Conservation (phyloP, 2,888 invertebrate species). For the Leptopilina myrica region DNA sequence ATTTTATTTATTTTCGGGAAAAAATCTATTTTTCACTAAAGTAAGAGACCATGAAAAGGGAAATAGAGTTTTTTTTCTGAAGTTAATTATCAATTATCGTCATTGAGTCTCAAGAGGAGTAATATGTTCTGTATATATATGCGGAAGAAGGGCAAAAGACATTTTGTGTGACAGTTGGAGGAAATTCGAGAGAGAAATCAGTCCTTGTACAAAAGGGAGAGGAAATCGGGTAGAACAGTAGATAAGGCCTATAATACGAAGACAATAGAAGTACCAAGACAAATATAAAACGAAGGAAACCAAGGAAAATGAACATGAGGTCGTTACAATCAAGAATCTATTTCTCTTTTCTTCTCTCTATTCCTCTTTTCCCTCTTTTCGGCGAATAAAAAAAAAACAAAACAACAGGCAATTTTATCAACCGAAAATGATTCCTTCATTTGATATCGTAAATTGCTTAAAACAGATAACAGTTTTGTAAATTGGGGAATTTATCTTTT, state of each 20-base stretch:
- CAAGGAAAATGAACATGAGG: slow-evolving; percentile 29
- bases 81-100: too few species aligned
- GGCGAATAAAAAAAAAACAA: neutral
- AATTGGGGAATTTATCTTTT: too few species aligned
- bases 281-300: slow-evolving; percentile 25
- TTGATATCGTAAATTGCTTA: too few species aligned
- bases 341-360: neutral
- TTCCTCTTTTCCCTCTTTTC: neutral
- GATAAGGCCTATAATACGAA: slow-evolving; percentile 48
- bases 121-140: too few species aligned
- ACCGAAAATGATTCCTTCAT: too few species aligned
- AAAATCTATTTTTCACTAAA: too few species aligned
- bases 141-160: neutral
- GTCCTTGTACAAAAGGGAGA: slow-evolving; percentile 42
- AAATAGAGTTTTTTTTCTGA: too few species aligned
- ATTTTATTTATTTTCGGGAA: too few species aligned
- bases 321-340: slow-evolving; percentile 22
- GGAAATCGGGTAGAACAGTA: slow-evolving; percentile 47
- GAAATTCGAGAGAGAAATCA: slow-evolving; percentile 48
- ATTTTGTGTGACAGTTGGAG: slow-evolving; percentile 32
- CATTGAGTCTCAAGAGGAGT: slow-evolving; percentile 13
- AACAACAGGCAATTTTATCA: neutral
- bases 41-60: too few species aligned
- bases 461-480: too few species aligned
- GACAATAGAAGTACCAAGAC: slow-evolving; percentile 42